Evolutionary conservation across 2,888 invertebrate species (phyloP).

Genomic region (Phaedon cochleariae): DNA sequence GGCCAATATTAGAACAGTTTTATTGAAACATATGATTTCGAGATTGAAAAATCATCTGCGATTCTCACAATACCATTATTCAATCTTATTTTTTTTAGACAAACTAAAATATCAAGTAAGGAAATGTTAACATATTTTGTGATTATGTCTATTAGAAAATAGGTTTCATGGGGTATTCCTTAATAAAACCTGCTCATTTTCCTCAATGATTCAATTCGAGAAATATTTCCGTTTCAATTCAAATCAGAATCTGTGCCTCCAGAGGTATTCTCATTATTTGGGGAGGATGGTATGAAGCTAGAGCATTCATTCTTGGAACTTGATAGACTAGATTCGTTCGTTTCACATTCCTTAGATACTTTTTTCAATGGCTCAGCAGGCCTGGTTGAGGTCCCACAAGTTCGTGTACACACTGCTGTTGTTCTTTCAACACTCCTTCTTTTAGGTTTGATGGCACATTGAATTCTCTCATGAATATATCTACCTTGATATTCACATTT

Average conservation of each 20-base stretch:
- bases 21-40: not conserved
- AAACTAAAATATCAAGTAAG: not conserved
- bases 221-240: not conserved
- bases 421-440: not conserved
- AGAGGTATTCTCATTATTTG: not conserved
- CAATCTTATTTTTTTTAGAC: not conserved
- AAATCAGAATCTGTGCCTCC: not conserved
- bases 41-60: not conserved
- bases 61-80: not conserved
- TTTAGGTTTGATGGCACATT: not conserved
- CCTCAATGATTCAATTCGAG: not conserved
- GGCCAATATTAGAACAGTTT: not conserved
- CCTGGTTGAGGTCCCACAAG: not conserved
- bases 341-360: not conserved
- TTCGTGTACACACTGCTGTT: not conserved
- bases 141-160: not conserved
- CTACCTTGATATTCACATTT: not conserved
- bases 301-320: not conserved
- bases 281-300: not conserved
- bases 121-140: not conserved
- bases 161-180: not conserved
- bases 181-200: not conserved
- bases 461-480: not conserved
- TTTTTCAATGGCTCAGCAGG: not conserved
- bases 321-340: not conserved